phyloP scores from a whole-genome alignment of 1,140 invertebrate genomes.

The Argopecten irradians region DNA sequence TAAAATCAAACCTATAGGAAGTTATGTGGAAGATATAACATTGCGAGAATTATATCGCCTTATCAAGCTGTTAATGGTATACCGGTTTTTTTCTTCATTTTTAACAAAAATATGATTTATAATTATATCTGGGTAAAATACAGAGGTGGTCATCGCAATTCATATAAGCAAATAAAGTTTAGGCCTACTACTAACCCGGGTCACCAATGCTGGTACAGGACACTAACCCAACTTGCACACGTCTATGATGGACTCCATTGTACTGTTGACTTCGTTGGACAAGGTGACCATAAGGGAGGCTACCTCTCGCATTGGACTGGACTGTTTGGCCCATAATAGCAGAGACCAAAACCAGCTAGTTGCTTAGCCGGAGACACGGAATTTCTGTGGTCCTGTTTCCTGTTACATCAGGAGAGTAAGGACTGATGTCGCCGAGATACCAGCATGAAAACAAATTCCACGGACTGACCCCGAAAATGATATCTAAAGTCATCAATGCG shows the following conservation, averaged over 20 bases:
- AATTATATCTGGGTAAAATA: no score
- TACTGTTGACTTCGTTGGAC: slow-evolving; percentile 44
- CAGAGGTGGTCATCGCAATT: background rate
- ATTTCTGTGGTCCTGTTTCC: slow-evolving; percentile 34
- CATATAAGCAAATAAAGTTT: background rate
- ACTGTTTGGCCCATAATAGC: slow-evolving; percentile 34
- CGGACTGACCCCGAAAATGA: slow-evolving; percentile 43
- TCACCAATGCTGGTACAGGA: background rate
- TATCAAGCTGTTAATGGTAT: background rate
- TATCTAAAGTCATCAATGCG: slow-evolving; percentile 34
- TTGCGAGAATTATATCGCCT: background rate
- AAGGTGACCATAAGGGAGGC: slow-evolving; percentile 29
- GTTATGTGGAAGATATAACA: background rate
- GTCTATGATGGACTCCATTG: slow-evolving; percentile 27
- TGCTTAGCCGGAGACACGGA: slow-evolving; percentile 39
- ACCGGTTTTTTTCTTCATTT: background rate
- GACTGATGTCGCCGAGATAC: slow-evolving; percentile 24
- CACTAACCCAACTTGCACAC: slow-evolving; percentile 32
- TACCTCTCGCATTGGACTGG: slow-evolving; percentile 43
- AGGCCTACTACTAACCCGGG: slow-evolving; percentile 24
- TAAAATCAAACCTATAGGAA: background rate
- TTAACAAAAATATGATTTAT: no score
- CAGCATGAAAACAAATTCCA: slow-evolving; percentile 26
- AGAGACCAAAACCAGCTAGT: slow-evolving; percentile 31
- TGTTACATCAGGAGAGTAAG: background rate